Evolutionary conservation across 2,113 vertebrate genomes (phyloP), one percentile per base, ranked within the genome.

Genomic region (Rhipidura dahli): DNA sequence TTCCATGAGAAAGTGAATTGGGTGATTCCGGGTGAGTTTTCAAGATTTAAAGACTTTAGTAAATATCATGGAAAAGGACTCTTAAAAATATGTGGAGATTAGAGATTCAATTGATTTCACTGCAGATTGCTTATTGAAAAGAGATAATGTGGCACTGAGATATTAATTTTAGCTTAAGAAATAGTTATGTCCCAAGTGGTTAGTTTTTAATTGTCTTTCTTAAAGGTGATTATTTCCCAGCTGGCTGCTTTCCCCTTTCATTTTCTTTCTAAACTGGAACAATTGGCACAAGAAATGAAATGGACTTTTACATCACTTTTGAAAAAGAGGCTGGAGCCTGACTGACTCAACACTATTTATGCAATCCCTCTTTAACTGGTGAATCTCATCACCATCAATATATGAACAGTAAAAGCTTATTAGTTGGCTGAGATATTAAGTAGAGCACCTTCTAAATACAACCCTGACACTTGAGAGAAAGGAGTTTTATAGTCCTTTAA

Each of bases 331-430:
- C 30, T 87, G 1, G 6, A 71, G 27, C 7, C 39, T 66, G 47
- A 44, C 40, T 71, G 40, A 37, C 14, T 90, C 44, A 73, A 83
- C 21, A 35, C 24, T 30, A 40, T 75, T 95, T 75, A 66, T 49
- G 12, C 22, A 85, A 47, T 56, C 23, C 37, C 75, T 73, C n/a
- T 81, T 78, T 78, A 87, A 70, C 77, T 82, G 40, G n/a, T 68
- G 73, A 61, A 68, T 79, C 85, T 89, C 70, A 73, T 83, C 30
- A 0, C 28, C 53, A 91, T 93, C 31, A 3, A 91, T 94, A 77
- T 72, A 89, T 65, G 89, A 75, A 84, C 31, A 91, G 78, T 33
- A 89, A 93, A 93, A 85, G 31, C 45, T 90, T 69, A 79, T 91
- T 91, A 75, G 15, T 59, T 72, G n/a, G 22, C 51, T 79, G 78